Base-by-base conservation (phyloP, 2,888 invertebrate genomes). In the Sialis lutaria region DNA sequence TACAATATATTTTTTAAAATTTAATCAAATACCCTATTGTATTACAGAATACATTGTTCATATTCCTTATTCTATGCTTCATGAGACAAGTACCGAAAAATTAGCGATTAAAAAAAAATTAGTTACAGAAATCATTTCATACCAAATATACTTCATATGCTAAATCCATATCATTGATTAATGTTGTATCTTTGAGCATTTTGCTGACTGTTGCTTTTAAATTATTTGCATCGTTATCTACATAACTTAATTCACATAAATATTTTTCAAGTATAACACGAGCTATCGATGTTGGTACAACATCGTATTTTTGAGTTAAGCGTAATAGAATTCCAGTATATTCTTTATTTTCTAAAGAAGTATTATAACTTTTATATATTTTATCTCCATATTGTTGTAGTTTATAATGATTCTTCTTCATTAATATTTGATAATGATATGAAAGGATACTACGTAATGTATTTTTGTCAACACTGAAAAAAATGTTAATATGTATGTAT, bases 61-160 rank as follows among this genome's bases (percentile, higher is more conserved):
- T n/a, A n/a, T n/a, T n/a, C n/a, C n/a, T n/a, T n/a, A n/a, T n/a
- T n/a, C n/a, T n/a, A n/a, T n/a, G n/a, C n/a, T n/a, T n/a, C n/a
- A n/a, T n/a, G n/a, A n/a, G n/a, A n/a, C n/a, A n/a, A n/a, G n/a
- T n/a, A n/a, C n/a, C n/a, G n/a, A n/a, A n/a, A n/a, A n/a, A n/a
- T n/a, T n/a, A n/a, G n/a, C n/a, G n/a, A n/a, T 67, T 61, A 64
- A 57, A 48, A 59, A 59, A 48, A 51, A 48, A 51, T 50, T 51
- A 49, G 47, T 43, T 42, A 48, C 30, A 46, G 3, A 32, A 48
- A 53, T 41, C 49, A 39, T 42, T 44, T 56, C 65, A 64, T 70
- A 85, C 84, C 72, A 83, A 61, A 63, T 77, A 80, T 12, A 83
- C 70, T 72, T 88, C 85, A 60, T 77, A 76, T 1, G 85, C 78